Conservation (phyloP, 2,888 invertebrate species). For the Athrips mouffetella region DNA sequence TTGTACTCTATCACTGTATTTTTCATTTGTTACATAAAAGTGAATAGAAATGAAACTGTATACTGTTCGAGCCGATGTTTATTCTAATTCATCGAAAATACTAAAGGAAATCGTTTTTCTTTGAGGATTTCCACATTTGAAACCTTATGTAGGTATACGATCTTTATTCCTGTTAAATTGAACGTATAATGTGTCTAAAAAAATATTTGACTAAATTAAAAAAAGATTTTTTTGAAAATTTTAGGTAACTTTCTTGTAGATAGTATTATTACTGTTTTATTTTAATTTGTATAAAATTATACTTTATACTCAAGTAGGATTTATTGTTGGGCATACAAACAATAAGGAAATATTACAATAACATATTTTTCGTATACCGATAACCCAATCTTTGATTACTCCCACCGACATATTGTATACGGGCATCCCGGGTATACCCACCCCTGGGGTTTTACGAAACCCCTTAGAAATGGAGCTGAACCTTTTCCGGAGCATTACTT, state of each 20-base stretch:
- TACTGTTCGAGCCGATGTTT: slow-evolving; percentile 1
- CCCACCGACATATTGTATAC: slow-evolving; percentile 25
- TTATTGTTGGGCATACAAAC: too few species aligned
- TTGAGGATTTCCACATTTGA: background rate
- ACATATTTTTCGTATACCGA: slow-evolving; percentile 4
- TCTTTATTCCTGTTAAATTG: too few species aligned
- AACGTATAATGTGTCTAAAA: too few species aligned
- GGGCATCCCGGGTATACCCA: slow-evolving; percentile 26
- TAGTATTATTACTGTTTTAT: too few species aligned
- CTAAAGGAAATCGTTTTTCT: background rate
- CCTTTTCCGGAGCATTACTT: slow-evolving; percentile 52
- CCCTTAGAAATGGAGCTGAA: slow-evolving; percentile 42
- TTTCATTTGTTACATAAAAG: slow-evolving; percentile 1
- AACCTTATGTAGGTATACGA: too few species aligned
- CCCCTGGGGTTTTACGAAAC: slow-evolving; percentile 26
- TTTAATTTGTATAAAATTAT: too few species aligned
- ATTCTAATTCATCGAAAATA: background rate
- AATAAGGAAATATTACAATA: slow-evolving; percentile 7
- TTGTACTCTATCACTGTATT: background rate
- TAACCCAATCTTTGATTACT: slow-evolving; percentile 21
- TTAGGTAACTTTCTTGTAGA: too few species aligned
- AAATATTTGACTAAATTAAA: too few species aligned
- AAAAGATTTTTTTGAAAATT: too few species aligned
- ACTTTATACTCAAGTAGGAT: too few species aligned
- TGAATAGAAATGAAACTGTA: background rate